These are phyloP conservation scores for Pristionchus arcanus DNA, from an alignment of 2,888 invertebrate genomes.

Conservation along the genomic window DNA sequence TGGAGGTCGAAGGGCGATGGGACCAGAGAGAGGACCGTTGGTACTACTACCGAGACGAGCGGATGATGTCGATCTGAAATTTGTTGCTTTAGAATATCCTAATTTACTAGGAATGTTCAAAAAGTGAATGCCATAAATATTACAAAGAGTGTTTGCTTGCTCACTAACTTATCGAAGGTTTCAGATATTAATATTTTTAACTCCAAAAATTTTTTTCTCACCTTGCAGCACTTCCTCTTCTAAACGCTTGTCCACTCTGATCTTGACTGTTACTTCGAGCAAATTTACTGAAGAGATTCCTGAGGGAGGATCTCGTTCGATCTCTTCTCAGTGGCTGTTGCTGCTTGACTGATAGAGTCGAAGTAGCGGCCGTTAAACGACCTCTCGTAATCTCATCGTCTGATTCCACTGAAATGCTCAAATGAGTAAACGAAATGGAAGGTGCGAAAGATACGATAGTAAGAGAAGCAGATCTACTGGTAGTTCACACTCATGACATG, in stretches of 20 bases:
- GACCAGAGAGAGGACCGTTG: slow-evolving; percentile 65
- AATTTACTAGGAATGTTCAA: no score
- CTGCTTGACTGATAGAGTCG: slow-evolving; percentile 59
- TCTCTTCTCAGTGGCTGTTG: slow-evolving; percentile 66
- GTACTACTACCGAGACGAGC: slow-evolving; percentile 66
- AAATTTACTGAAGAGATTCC: slow-evolving; percentile 76
- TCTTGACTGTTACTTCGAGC: slow-evolving; percentile 76
- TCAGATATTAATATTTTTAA: no score
- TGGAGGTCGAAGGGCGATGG: slow-evolving; percentile 72
- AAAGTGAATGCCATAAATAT: not conserved
- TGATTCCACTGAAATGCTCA: slow-evolving; percentile 75
- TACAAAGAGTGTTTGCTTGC: not conserved
- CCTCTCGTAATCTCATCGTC: slow-evolving; percentile 77
- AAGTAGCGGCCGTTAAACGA: slow-evolving; percentile 57
- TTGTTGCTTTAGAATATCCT: not conserved
- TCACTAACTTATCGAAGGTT: not conserved
- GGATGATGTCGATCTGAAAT: slow-evolving; percentile 68
- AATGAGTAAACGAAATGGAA: not conserved
- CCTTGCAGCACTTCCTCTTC: slow-evolving; percentile 64
- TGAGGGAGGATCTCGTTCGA: slow-evolving; percentile 76
- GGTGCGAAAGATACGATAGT: not conserved
- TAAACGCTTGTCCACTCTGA: slow-evolving; percentile 62
- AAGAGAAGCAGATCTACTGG: slow-evolving; percentile 34
- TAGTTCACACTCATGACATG: slow-evolving; percentile 13
- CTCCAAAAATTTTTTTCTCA: no score